Percentiles rank a stretch among this genome's conserved stretches.
Conservation (phyloP, 2,797 vertebrate species). For the Sebastes matsubarae region DNA sequence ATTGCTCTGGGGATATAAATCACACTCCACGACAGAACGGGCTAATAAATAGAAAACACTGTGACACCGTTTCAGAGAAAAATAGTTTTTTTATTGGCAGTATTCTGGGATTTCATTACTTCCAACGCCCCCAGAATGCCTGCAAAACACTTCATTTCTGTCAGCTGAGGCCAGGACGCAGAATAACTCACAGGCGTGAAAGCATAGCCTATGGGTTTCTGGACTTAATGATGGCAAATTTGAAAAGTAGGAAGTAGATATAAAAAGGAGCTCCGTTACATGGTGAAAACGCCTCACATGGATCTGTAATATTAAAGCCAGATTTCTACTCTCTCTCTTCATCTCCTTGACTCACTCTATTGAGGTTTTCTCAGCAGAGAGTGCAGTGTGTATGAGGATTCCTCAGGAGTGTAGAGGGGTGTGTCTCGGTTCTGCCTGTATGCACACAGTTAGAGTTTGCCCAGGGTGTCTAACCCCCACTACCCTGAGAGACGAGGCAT, state of each 20-base stretch:
- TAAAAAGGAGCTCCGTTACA: not conserved
- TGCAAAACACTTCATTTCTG: conserved; percentile 40
- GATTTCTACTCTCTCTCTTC: not conserved
- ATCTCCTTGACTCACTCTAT: not conserved
- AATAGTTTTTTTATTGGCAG: conserved; percentile 55
- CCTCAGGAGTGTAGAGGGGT: conserved; percentile 23
- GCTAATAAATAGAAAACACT: conserved; percentile 61
- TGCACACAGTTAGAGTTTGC: conserved; percentile 16
- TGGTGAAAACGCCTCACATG: not conserved
- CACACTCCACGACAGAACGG: conserved; percentile 35
- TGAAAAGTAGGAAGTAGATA: conserved; percentile 19
- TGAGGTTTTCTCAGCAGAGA: not conserved
- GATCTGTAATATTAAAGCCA: not conserved
- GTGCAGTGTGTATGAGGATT: conserved; percentile 6
- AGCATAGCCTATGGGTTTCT: conserved; percentile 22
- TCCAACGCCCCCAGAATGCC: conserved; percentile 42
- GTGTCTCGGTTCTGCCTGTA: conserved; percentile 17
- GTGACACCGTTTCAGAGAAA: conserved; percentile 45
- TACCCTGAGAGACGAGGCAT: conserved; percentile 10
- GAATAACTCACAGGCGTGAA: conserved; percentile 48
- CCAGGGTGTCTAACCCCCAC: not conserved
- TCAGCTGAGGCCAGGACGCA: conserved; percentile 36
- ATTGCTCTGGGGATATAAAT: conserved; percentile 43
- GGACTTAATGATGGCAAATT: conserved; percentile 23
- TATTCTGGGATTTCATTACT: conserved; percentile 55